phyloP scores from a whole-genome alignment of 2,888 invertebrate species.

The Pollenia labialis region DNA sequence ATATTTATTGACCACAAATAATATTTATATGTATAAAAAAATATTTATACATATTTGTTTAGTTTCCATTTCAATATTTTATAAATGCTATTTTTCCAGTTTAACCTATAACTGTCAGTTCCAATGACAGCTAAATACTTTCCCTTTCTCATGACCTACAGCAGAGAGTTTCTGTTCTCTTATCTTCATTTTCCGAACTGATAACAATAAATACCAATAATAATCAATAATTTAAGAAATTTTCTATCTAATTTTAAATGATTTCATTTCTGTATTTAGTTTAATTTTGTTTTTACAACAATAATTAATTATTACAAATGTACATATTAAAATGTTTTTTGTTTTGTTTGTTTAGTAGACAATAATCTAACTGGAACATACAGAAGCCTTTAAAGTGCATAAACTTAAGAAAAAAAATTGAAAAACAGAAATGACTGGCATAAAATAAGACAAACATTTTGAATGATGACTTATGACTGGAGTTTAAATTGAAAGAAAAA shows the following conservation, averaged over 20 bases:
- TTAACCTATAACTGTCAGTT: slow-evolving; percentile 21
- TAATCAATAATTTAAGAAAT: slow-evolving; percentile 39
- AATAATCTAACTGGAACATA: slow-evolving; percentile 54
- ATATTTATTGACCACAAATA: too few species aligned
- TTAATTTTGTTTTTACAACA: slow-evolving; percentile 21
- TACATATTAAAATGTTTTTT: slow-evolving; percentile 8
- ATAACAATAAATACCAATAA: slow-evolving; percentile 15
- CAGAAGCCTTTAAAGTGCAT: slow-evolving; percentile 67
- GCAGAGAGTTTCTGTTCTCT: neutral
- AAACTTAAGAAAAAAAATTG: slow-evolving; percentile 52
- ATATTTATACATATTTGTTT: too few species aligned
- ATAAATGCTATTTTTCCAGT: neutral
- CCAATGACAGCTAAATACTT: slow-evolving; percentile 10
- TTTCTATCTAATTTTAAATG: slow-evolving; percentile 33
- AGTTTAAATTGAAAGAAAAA: slow-evolving; percentile 37
- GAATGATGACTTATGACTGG: slow-evolving; percentile 19
- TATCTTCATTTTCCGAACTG: neutral
- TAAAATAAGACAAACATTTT: slow-evolving; percentile 9
- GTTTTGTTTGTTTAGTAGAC: slow-evolving; percentile 13
- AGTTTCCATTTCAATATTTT: neutral
- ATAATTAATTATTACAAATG: slow-evolving; percentile 30
- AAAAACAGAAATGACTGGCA: slow-evolving; percentile 24
- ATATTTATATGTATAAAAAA: too few species aligned
- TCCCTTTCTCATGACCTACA: neutral
- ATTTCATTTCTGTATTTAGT: slow-evolving; percentile 15